Conservation (phyloP, 1,140 invertebrate species). For the Fopius arisanus region DNA sequence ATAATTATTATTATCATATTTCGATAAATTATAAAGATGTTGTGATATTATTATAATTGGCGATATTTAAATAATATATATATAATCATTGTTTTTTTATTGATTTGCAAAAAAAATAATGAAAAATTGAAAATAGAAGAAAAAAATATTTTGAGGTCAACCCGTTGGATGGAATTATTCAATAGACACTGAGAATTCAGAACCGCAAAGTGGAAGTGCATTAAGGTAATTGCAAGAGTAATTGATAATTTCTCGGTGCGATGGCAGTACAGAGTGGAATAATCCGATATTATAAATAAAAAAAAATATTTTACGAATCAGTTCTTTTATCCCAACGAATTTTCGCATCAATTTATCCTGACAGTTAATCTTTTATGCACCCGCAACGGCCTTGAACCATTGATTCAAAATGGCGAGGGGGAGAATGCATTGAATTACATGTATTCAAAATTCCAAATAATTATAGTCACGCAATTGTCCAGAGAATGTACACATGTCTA, state of each 20-base stretch:
- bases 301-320: too few species aligned
- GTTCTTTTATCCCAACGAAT: too few species aligned
- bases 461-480: conserved; percentile 42
- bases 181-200: conserved; percentile 15
- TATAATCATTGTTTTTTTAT: too few species aligned
- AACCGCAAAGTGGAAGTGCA: conserved; percentile 25
- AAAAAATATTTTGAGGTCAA: conserved; percentile 32
- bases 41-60: too few species aligned
- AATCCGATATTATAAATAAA: too few species aligned
- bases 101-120: too few species aligned
- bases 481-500: too few species aligned
- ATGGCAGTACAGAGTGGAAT: too few species aligned
- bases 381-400: conserved; percentile 49
- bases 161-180: conserved; percentile 20
- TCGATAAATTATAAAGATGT: too few species aligned
- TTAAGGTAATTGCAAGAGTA: conserved; percentile 40
- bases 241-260: conserved; percentile 28
- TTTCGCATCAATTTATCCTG: neutral
- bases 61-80: too few species aligned
- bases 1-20: too few species aligned
- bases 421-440: conserved; percentile 23
- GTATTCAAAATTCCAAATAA: conserved; percentile 32
- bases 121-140: too few species aligned
- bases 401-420: conserved; percentile 19
- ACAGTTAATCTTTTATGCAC: conserved; percentile 12